These are phyloP conservation scores for Tichodroma muraria DNA, from an alignment of 2,113 vertebrate genomes.

Conservation along the genomic window DNA sequence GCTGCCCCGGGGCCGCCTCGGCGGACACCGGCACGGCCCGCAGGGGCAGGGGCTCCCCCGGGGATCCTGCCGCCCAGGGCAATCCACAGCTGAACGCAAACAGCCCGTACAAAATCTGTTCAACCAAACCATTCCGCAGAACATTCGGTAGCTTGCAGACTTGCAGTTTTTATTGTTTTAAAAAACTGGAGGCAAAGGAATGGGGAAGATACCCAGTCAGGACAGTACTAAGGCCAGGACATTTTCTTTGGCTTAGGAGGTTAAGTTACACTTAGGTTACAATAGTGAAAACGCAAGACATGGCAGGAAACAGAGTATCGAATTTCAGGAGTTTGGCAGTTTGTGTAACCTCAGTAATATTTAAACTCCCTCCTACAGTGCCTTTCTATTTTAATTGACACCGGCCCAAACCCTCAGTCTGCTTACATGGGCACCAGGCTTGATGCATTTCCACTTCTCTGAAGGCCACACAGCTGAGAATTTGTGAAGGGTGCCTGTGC, in stretches of 20 bases:
- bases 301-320: slow-evolving; percentile 7
- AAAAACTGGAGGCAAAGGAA: neutral
- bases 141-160: too few species aligned
- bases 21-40: too few species aligned
- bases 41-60: neutral
- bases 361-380: neutral
- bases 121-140: neutral
- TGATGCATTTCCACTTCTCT: neutral
- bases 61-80: neutral
- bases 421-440: neutral
- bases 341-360: slow-evolving; percentile 23
- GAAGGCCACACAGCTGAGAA: neutral
- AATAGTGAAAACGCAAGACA: neutral
- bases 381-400: slow-evolving; percentile 2
- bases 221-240: neutral
- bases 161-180: neutral
- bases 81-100: neutral
- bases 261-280: slow-evolving; percentile 9
- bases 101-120: neutral
- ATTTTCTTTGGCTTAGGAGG: neutral
- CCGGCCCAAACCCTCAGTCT: neutral
- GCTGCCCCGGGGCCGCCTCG: too few species aligned
- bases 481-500: neutral
- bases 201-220: neutral
- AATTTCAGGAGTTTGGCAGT: slow-evolving; percentile 29